Percentiles rank a stretch among this genome's conserved stretches.
phyloP scores from a whole-genome alignment of 2,797 vertebrate species.

The Florisuga fusca region DNA sequence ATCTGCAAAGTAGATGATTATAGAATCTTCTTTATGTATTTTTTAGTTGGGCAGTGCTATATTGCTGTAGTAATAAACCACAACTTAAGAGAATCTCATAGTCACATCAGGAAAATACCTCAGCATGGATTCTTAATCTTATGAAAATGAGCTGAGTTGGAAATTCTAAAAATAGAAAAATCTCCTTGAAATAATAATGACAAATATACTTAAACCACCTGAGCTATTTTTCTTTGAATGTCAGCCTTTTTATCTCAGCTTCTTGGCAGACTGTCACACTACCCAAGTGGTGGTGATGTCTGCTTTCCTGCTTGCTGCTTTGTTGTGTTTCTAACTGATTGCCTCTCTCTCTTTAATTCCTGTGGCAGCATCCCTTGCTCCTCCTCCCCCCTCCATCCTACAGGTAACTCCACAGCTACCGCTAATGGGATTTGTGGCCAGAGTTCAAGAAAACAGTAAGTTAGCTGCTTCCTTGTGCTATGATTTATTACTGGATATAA shows the following conservation, averaged over 20 bases:
- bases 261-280: background rate
- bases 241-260: background rate
- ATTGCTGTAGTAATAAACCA: background rate
- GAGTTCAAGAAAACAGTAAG: constrained; percentile 99
- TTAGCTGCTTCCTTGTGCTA: constrained; percentile 78
- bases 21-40: background rate
- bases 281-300: constrained; percentile 29
- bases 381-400: constrained; percentile 96
- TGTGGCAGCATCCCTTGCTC: constrained; percentile 88
- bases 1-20: background rate
- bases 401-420: constrained; percentile 99
- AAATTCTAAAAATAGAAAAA: background rate
- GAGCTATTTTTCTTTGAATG: background rate
- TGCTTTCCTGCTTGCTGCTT: constrained; percentile 67
- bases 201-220: background rate
- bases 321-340: constrained; percentile 67
- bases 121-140: background rate
- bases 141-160: background rate
- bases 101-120: background rate
- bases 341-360: constrained; percentile 78
- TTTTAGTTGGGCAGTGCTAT: background rate
- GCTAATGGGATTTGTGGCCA: constrained; percentile 99
- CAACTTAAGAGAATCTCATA: background rate
- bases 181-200: background rate
- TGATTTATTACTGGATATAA: constrained; percentile 24